Evolutionary conservation across 2,113 vertebrate genomes (phyloP), one percentile per base, ranked within the genome.

Genomic region (Mohoua ochrocephala): DNA sequence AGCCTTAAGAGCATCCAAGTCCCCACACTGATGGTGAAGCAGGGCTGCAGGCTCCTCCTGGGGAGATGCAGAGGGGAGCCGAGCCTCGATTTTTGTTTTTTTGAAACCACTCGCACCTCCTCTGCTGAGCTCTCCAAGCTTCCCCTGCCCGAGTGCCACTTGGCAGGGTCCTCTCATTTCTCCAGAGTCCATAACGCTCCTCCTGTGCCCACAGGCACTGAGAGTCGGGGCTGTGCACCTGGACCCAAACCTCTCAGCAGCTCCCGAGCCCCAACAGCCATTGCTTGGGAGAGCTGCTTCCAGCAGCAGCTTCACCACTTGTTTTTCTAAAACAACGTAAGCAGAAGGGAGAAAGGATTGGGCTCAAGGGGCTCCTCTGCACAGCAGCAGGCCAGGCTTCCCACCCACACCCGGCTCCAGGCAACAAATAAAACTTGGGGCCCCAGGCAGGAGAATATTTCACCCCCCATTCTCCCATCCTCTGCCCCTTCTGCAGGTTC

Each of bases 1-100:
- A 70, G 67, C 75, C 82, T 98, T 98, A 97, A 97, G 85, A 97
- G 97, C 93, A 95, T 70, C 91, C 69, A 68, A 91, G 83, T 69
- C 78, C 57, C 63, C 2, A 11, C 16, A 21, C 54, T 80, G 87
- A 85, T 31, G 53, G 61, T 75, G 75, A 83, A 81, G 79, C 6
- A 0, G 30, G 31, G 45, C 64, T 80, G 68, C 11, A 5, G 57
- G 50, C 50, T 82, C 89, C 87, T 94, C 68, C 49, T 10, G 37
- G 59, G 77, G 50, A 85, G 42, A 13, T 63, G 44, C 74, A 59
- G 26, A 61, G 47, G 24, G 45, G 41, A 90, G 67, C 70, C 52
- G 64, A 69, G 61, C 28, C 73, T 81, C 6, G 0, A 53, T 30
- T 81, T 87, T 79, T 44, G 26, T 53, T 82, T 61, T 49, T 80